Base-by-base conservation (phyloP, 2,888 invertebrate genomes). In the Athrips mouffetella region DNA sequence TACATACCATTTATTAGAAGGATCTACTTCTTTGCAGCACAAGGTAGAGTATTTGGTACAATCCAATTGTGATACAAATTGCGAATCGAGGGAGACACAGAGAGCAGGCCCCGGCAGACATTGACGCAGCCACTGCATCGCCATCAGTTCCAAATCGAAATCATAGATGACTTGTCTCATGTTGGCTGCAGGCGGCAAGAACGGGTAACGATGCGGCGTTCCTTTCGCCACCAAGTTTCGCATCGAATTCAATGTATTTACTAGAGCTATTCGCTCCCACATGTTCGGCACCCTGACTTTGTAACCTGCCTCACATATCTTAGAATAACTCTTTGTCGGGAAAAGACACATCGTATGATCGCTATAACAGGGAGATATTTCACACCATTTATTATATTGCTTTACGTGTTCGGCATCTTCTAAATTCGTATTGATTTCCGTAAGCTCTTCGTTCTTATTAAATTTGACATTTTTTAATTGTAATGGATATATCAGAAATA, bases 101-200 rank as follows among this genome's bases (percentile, higher is more conserved):
- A 78, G 72, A 1, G 84, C 78, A 3, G 78, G 65, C 3, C 87
- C 87, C 13, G 87, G 87, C 11, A 85, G 59, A 54, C 87, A 88
- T 52, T 87, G 86, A 8, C 57, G 66, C 10, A 86, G 72, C 87
- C 87, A 88, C 2, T 70, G 70, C 47, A 56, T 54, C 5, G 86
- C 71, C 67, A 87, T 84, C 51, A 66, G 70, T 57, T 86, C 73
- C 49, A 88, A 70, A 61, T 86, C 85, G 35, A 62, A 62, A 54
- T 87, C 83, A 49, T 88, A 88, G 39, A 75, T 70, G 1, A 88
- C 53, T 65, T 86, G 84, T 49, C 77, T 73, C 82, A 87, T 87
- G 53, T 87, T 73, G 13, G 81, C 73, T 21, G 86, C 87, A 42
- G 68, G 57, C 6, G 84, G 83, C 47, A 87, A 69, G 57, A 81